Conservation (phyloP, 1,140 invertebrate species). For the Drosophila pallidifrons region DNA sequence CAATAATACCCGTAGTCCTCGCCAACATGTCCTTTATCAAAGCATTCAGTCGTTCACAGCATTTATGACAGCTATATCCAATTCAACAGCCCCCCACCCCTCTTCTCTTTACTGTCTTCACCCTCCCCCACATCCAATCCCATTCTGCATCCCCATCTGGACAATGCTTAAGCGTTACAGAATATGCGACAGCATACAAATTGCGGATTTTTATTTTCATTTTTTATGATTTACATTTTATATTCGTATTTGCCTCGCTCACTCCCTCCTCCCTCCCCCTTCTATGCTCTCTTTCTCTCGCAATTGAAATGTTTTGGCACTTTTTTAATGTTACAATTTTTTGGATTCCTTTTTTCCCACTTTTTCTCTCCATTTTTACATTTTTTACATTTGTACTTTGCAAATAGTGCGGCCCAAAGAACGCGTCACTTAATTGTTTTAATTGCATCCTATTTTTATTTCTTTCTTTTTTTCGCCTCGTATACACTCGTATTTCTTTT, state of each 20-base stretch:
- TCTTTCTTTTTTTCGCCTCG: constrained; percentile 8
- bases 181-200: constrained; percentile 82
- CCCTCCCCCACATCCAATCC: not conserved
- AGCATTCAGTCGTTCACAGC: constrained; percentile 52
- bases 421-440: constrained; percentile 73
- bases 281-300: constrained; percentile 1
- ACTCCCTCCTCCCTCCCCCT: constrained; percentile 2
- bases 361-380: constrained; percentile 5
- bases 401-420: constrained; percentile 69
- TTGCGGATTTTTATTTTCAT: constrained; percentile 81
- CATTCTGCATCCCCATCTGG: constrained; percentile 23
- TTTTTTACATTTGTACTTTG: constrained; percentile 46
- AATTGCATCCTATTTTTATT: constrained; percentile 58
- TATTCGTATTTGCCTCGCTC: constrained; percentile 53
- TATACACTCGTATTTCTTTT: not conserved
- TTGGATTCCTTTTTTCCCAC: constrained; percentile 3
- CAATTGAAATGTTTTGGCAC: constrained; percentile 71
- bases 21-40: constrained; percentile 69
- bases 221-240: constrained; percentile 81
- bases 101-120: not conserved
- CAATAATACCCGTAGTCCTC: constrained; percentile 58
- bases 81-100: not conserved
- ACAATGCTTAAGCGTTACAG: constrained; percentile 67
- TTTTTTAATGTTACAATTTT: constrained; percentile 62
- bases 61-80: constrained; percentile 68